These are phyloP conservation scores for Formica aserva DNA, from an alignment of 2,888 invertebrate genomes.

Conservation along the genomic window DNA sequence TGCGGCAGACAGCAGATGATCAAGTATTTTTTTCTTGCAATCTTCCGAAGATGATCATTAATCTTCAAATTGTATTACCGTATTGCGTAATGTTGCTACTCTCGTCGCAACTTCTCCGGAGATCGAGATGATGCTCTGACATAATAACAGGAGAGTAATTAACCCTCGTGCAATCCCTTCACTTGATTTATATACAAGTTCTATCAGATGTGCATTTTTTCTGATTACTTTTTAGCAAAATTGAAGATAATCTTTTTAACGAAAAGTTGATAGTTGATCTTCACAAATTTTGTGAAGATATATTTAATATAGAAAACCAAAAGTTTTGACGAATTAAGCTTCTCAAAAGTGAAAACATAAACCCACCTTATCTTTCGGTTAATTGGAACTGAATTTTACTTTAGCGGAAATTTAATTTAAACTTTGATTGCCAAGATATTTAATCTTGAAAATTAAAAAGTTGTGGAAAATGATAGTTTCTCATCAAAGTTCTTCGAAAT, in stretches of 20 bases:
- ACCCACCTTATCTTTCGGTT: constrained; percentile 30
- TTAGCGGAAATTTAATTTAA: constrained; percentile 44
- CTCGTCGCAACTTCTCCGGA: constrained; percentile 31
- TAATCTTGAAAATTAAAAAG: constrained; percentile 48
- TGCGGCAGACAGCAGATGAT: constrained; percentile 50
- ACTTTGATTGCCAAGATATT: constrained; percentile 43
- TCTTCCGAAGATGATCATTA: constrained; percentile 49
- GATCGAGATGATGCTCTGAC: constrained; percentile 3
- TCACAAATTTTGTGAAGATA: background rate
- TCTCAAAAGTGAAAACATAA: constrained; percentile 24
- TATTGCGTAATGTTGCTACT: constrained; percentile 46
- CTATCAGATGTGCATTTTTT: background rate
- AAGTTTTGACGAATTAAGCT: constrained; percentile 32
- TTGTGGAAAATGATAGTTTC: constrained; percentile 38
- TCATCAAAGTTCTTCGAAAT: constrained; percentile 34
- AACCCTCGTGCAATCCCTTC: constrained; percentile 10
- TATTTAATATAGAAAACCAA: background rate
- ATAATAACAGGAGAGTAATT: constrained; percentile 38
- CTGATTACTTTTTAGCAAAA: background rate
- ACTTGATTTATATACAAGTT: constrained; percentile 26
- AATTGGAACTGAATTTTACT: constrained; percentile 40
- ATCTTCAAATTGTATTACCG: constrained; percentile 51
- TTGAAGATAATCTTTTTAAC: background rate
- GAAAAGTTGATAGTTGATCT: background rate
- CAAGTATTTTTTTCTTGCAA: constrained; percentile 53